Base-by-base conservation (phyloP, 2,113 vertebrate species). In the Rana temporaria region DNA sequence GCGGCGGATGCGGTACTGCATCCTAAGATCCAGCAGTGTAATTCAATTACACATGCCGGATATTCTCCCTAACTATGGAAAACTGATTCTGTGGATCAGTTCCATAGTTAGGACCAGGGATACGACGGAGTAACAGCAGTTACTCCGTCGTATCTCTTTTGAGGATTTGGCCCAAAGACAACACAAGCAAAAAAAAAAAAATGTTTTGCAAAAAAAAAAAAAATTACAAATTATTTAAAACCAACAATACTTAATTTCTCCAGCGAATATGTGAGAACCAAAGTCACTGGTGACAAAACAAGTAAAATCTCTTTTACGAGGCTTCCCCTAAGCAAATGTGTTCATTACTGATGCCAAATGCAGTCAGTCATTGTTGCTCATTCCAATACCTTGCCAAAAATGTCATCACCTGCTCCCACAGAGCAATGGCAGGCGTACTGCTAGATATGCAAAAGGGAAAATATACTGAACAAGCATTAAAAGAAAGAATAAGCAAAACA, bases 281-380 rank as follows among this genome's bases (percentile, higher is more conserved):
- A 72, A 53, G 24, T 57, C 55, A 52, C 55, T 32, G 72, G 24
- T 20, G 72, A 57, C 69, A 82, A 66, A 66, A 72, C 65, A 18
- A 74, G 15, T 20, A 74, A 57, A 75, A 75, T 42, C 57, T 57
- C 70, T 66, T 74, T 57, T 65, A 74, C 38, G 70, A 82, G 60
- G 48, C 62, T 66, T 74, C 20, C 42, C 1, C 62, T 57, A 82
- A 65, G 32, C 52, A 57, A 82, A 82, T 74, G 19, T 70, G 56
- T 52, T 80, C 52, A 82, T 66, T 64, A 82, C 18, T 2, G 53
- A 24, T 66, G 60, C 62, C 48, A 82, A 67, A 22, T 26, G 70
- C 60, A 70, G 16, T 70, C 70, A 74, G 30, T 48, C 48, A 65
- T 6, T 56, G 52, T 26, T 34, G 9, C 62, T 42, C 19, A 9